phyloP scores from a whole-genome alignment of 2,113 vertebrate species.

The Rhabdornis inornatus region DNA sequence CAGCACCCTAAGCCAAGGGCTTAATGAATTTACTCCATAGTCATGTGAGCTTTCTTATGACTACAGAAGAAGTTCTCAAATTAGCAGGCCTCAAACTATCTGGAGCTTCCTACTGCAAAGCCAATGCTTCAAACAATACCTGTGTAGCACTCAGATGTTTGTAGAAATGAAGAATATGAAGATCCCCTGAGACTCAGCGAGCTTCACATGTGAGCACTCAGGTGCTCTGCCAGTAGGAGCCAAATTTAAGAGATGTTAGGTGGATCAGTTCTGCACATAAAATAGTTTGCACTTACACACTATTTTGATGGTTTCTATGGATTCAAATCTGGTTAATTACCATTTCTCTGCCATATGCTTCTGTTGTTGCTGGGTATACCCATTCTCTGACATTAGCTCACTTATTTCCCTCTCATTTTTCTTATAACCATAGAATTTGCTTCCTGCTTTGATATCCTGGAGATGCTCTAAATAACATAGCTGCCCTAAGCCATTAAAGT shows the following conservation, averaged over 20 bases:
- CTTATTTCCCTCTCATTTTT: neutral
- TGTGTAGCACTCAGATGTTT: neutral
- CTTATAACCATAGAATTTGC: neutral
- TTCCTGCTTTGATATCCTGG: neutral
- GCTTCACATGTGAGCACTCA: neutral
- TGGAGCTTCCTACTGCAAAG: neutral
- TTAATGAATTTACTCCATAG: neutral
- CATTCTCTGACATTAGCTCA: neutral
- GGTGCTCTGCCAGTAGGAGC: neutral
- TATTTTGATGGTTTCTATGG: neutral
- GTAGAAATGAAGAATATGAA: neutral
- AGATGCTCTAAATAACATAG: neutral
- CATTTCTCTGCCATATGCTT: neutral
- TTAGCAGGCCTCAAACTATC: neutral
- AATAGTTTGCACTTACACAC: neutral
- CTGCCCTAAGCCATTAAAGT: neutral
- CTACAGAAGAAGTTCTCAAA: neutral
- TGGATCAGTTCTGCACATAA: neutral
- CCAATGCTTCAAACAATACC: neutral
- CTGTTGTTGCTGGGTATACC: neutral
- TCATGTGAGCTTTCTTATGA: neutral
- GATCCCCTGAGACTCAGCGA: neutral
- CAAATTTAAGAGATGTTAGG: neutral
- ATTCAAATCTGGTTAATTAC: neutral
- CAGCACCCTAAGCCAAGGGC: neutral